phyloP scores from a whole-genome alignment of 2,797 vertebrate species.

The Acanthurus tractus region DNA sequence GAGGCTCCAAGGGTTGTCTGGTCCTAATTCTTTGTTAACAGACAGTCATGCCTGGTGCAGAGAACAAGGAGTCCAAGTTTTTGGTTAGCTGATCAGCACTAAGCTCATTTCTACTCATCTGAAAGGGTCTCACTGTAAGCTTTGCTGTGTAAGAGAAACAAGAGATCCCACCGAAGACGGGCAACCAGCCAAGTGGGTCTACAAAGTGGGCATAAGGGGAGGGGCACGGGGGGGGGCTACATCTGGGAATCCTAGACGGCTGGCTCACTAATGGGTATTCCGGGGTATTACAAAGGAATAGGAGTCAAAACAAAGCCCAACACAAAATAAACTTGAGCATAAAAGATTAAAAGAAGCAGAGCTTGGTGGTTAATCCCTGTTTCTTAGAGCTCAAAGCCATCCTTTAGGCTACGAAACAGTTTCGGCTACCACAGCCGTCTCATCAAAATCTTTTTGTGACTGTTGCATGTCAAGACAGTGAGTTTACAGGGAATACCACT shows the following conservation, averaged over 20 bases:
- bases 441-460: constrained; percentile 47
- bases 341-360: constrained; percentile 72
- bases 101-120: constrained; percentile 72
- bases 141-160: constrained; percentile 60
- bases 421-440: constrained; percentile 36
- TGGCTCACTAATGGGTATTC: constrained; percentile 77
- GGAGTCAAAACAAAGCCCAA: constrained; percentile 77
- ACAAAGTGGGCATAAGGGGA: constrained; percentile 25
- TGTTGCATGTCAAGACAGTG: constrained; percentile 45
- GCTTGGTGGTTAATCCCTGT: constrained; percentile 71
- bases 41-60: constrained; percentile 33
- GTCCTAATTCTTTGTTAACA: constrained; percentile 45
- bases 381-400: constrained; percentile 67
- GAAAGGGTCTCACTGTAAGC: constrained; percentile 57
- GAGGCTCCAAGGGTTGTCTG: constrained; percentile 27
- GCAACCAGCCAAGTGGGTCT: constrained; percentile 61
- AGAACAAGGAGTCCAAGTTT: constrained; percentile 54
- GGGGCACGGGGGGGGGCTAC: not conserved
- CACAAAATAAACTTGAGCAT: constrained; percentile 75
- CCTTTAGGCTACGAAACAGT: constrained; percentile 64
- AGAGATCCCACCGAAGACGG: constrained; percentile 53
- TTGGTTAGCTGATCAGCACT: constrained; percentile 68
- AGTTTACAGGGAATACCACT: constrained; percentile 44
- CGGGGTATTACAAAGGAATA: constrained; percentile 74
- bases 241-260: constrained; percentile 64